phyloP scores from a whole-genome alignment of 2,797 vertebrate species.

The Trachops cirrhosus region DNA sequence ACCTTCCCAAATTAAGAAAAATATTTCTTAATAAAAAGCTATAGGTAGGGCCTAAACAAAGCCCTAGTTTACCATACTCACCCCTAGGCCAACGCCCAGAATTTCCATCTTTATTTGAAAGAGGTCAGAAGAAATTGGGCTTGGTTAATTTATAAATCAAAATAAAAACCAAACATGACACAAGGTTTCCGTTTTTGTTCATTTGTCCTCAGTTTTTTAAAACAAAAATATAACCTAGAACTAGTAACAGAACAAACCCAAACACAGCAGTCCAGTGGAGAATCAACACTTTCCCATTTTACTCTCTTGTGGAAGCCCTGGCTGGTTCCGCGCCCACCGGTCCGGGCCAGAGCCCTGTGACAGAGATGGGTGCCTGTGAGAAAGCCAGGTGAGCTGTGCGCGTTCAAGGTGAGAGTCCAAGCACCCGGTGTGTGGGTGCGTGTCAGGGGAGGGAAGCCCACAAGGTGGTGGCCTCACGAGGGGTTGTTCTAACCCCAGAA shows the following conservation, averaged over 20 bases:
- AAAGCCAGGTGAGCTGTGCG: neutral
- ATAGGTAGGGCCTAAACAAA: slow-evolving; percentile 2
- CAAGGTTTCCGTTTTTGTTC: slow-evolving; percentile 62
- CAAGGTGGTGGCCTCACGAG: neutral
- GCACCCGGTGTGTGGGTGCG: neutral
- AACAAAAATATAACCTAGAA: slow-evolving; percentile 60
- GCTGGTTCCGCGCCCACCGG: neutral
- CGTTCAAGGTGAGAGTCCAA: neutral
- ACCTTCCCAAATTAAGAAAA: slow-evolving; percentile 33
- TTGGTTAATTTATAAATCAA: slow-evolving; percentile 52
- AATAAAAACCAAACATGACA: slow-evolving; percentile 59
- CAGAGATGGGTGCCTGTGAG: neutral
- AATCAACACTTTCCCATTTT: slow-evolving; percentile 22
- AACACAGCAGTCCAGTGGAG: slow-evolving; percentile 43
- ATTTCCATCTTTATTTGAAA: slow-evolving; percentile 36
- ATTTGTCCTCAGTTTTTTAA: slow-evolving; percentile 68
- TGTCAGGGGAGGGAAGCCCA: neutral
- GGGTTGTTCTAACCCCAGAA: neutral
- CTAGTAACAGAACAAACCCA: slow-evolving; percentile 65
- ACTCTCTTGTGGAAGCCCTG: slow-evolving; percentile 15
- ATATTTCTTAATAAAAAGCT: slow-evolving; percentile 58
- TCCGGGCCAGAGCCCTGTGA: neutral
- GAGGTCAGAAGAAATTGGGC: slow-evolving; percentile 13
- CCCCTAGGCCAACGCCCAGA: neutral
- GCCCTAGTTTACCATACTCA: neutral